These are phyloP conservation scores for Drosophila falleni DNA, from an alignment of 2,888 invertebrate genomes.

Conservation along the genomic window DNA sequence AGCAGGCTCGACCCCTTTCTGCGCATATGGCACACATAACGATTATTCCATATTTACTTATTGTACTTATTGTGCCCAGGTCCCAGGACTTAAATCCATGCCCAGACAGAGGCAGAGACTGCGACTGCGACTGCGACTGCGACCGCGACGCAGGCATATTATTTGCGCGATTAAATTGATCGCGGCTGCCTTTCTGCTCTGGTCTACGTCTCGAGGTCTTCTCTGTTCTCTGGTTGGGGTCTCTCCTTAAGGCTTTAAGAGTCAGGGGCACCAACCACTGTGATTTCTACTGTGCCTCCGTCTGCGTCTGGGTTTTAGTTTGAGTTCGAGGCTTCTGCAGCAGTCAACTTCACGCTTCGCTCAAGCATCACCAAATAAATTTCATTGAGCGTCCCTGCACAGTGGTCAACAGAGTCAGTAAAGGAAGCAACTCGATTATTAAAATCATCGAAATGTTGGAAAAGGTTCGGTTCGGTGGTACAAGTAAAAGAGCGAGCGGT, in stretches of 20 bases:
- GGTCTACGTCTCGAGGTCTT: conserved; percentile 20
- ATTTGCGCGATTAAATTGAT: conserved; percentile 85
- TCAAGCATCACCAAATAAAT: conserved; percentile 84
- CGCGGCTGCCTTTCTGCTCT: conserved; percentile 60
- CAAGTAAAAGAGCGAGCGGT: no score
- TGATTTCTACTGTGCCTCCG: conserved; percentile 54
- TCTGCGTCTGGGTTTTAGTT: conserved; percentile 44
- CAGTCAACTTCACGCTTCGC: conserved; percentile 83
- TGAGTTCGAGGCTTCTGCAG: conserved; percentile 68
- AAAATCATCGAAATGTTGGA: no score
- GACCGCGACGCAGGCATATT: conserved; percentile 68
- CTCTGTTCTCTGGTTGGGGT: conserved; percentile 13
- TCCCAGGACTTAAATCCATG: conserved; percentile 48
- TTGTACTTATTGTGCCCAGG: conserved; percentile 63
- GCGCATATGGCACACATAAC: conserved; percentile 67
- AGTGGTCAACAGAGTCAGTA: conserved; percentile 42
- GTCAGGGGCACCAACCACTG: conserved; percentile 34
- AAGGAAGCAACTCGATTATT: no score
- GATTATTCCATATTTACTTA: conserved; percentile 84
- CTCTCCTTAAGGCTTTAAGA: conserved; percentile 33
- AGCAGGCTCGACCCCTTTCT: conserved; percentile 62
- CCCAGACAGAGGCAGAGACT: neutral
- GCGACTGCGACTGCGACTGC: neutral
- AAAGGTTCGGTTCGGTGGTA: no score
- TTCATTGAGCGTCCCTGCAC: conserved; percentile 80